Evolutionary conservation across 1,140 invertebrate genomes (phyloP).

Genomic region (Hycleus phaleratus): DNA sequence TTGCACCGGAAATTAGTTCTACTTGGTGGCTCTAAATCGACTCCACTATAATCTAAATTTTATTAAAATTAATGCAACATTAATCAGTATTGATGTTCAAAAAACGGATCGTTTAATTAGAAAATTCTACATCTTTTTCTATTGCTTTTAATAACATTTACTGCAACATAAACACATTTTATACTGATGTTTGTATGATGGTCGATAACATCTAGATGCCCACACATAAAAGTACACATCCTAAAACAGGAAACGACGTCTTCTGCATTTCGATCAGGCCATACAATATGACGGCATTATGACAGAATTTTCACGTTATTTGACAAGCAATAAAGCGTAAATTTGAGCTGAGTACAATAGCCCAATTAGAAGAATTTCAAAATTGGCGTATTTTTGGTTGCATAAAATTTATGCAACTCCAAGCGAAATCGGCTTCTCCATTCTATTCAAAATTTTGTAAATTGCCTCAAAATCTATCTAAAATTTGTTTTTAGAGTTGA

Average conservation of each 20-base stretch:
- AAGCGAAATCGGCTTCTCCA: too few species aligned
- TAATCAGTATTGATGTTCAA: too few species aligned
- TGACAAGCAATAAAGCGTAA: neutral
- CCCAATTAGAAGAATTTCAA: neutral
- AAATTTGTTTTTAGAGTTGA: too few species aligned
- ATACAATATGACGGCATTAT: neutral
- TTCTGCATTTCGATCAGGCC: slow-evolving; percentile 1
- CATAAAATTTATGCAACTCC: slow-evolving; percentile 1
- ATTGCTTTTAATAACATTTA: neutral
- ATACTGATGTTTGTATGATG: neutral
- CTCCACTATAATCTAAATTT: too few species aligned
- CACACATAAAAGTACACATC: neutral
- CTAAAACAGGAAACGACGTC: slow-evolving; percentile 2
- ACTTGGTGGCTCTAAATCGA: too few species aligned
- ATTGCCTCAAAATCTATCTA: neutral
- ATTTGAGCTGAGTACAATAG: too few species aligned
- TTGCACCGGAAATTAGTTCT: too few species aligned
- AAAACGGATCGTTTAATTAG: too few species aligned
- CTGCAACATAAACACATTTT: neutral
- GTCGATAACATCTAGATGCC: neutral
- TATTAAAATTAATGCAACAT: too few species aligned
- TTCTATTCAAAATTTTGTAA: too few species aligned
- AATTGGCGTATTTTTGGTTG: neutral
- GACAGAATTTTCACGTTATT: neutral
- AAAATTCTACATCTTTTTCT: too few species aligned